Evolutionary conservation across 2,888 invertebrate genomes (phyloP).

Genomic region (Microdon myrmicae): DNA sequence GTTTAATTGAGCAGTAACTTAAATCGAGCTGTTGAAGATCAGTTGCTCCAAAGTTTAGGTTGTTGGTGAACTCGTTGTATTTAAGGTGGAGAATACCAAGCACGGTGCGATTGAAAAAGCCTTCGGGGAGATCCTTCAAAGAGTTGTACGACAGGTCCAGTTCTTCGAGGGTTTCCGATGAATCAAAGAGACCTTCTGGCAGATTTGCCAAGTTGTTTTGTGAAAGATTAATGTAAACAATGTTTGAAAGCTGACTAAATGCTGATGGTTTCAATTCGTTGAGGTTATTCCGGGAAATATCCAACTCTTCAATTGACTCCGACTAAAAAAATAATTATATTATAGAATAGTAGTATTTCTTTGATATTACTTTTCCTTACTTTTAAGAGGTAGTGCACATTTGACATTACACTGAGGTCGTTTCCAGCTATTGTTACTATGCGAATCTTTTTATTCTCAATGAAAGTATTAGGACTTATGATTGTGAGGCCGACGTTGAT

Average conservation of each 20-base stretch:
- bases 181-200: slow-evolving; percentile 69
- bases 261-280: slow-evolving; percentile 73
- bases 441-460: slow-evolving; percentile 73
- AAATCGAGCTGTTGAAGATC: slow-evolving; percentile 76
- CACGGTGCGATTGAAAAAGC: slow-evolving; percentile 75
- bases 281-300: slow-evolving; percentile 77
- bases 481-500: slow-evolving; percentile 75
- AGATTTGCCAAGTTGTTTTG: slow-evolving; percentile 73
- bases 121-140: slow-evolving; percentile 72
- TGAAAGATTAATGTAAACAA: slow-evolving; percentile 76
- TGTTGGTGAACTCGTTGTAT: slow-evolving; percentile 74
- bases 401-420: slow-evolving; percentile 68
- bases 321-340: slow-evolving; percentile 59
- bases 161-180: slow-evolving; percentile 75
- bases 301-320: slow-evolving; percentile 76
- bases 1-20: slow-evolving; percentile 75
- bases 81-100: slow-evolving; percentile 76
- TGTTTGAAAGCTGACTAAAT: slow-evolving; percentile 73
- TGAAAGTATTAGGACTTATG: slow-evolving; percentile 78
- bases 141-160: slow-evolving; percentile 78
- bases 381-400: slow-evolving; percentile 60
- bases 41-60: slow-evolving; percentile 72
- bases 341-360: background rate
- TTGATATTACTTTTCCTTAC: slow-evolving; percentile 47
- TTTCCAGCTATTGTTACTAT: slow-evolving; percentile 76